These are phyloP conservation scores for Hypsopygia costalis DNA, from an alignment of 2,888 invertebrate genomes.

Conservation along the genomic window DNA sequence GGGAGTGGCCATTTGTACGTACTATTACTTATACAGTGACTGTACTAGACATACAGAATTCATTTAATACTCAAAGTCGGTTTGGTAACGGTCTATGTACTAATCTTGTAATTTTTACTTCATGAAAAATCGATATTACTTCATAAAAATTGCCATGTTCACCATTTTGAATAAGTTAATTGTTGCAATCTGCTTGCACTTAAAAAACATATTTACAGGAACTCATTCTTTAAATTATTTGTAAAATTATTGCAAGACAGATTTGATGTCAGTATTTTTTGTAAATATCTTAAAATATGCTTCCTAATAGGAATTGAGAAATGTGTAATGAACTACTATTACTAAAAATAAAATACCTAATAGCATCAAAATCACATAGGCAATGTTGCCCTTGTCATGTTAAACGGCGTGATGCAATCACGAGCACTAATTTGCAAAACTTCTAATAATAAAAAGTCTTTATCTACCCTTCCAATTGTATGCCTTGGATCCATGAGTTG, in stretches of 20 bases:
- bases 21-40: too few relatives aligned
- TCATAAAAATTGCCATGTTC: background rate
- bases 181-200: too few relatives aligned
- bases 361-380: conserved; percentile 12
- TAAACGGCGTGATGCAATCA: background rate
- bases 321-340: conserved; percentile 1
- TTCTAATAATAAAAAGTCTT: conserved; percentile 9
- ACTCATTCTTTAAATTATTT: too few relatives aligned
- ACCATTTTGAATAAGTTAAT: too few relatives aligned
- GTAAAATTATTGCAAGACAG: conserved; percentile 1
- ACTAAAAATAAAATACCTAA: conserved; percentile 7
- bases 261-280: conserved; percentile 3
- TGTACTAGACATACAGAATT: too few relatives aligned
- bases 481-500: conserved; percentile 93
- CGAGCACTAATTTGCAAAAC: background rate
- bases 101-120: too few relatives aligned
- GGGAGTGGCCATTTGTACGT: too few relatives aligned
- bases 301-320: conserved; percentile 13
- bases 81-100: too few relatives aligned
- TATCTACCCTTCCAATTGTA: conserved; percentile 84
- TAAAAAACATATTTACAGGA: background rate
- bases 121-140: background rate
- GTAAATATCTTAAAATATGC: conserved; percentile 9
- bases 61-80: too few relatives aligned
- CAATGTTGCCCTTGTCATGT: conserved; percentile 25